Evolutionary conservation across 2,797 vertebrate genomes (phyloP).

Genomic region (Anguilla megastoma): DNA sequence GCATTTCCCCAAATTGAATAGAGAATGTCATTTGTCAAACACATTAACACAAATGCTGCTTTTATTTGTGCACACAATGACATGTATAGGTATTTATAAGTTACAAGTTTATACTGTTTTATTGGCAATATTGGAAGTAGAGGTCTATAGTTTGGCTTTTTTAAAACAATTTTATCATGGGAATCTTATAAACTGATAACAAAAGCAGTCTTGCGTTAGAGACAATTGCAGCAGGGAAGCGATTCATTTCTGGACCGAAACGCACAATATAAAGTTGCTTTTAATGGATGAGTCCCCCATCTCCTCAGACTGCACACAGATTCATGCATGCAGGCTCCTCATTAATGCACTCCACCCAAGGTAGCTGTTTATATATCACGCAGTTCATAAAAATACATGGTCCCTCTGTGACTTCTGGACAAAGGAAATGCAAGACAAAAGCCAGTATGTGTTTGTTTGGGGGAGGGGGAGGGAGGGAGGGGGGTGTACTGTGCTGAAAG

Average conservation of each 20-base stretch:
- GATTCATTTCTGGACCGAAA: conserved; percentile 30
- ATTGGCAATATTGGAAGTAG: too few species aligned
- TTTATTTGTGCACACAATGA: too few species aligned
- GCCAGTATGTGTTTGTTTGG: conserved; percentile 20
- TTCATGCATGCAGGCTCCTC: conserved; percentile 36
- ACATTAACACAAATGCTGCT: too few species aligned
- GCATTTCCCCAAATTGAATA: too few species aligned
- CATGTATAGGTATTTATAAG: too few species aligned
- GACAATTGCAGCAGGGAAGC: conserved; percentile 44
- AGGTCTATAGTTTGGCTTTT: conserved; percentile 34
- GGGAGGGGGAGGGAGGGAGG: not conserved
- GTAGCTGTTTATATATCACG: conserved; percentile 37
- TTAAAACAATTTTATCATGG: conserved; percentile 26
- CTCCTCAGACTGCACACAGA: conserved; percentile 40
- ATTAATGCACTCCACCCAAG: conserved; percentile 42
- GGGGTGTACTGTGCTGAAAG: conserved; percentile 30
- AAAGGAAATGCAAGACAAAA: conserved; percentile 25
- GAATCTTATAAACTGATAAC: conserved; percentile 40
- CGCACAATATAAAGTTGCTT: conserved; percentile 16
- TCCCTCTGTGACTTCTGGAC: conserved; percentile 18
- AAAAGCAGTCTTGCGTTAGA: conserved; percentile 46
- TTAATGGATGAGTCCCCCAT: not conserved
- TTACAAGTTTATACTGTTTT: too few species aligned
- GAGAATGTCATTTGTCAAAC: too few species aligned
- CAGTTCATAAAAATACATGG: conserved; percentile 33